A percentile compares a stretch with the other conserved stretches of the same genome.
Evolutionary conservation across 1,140 invertebrate genomes (phyloP).

Genomic region (Cydia amplana): DNA sequence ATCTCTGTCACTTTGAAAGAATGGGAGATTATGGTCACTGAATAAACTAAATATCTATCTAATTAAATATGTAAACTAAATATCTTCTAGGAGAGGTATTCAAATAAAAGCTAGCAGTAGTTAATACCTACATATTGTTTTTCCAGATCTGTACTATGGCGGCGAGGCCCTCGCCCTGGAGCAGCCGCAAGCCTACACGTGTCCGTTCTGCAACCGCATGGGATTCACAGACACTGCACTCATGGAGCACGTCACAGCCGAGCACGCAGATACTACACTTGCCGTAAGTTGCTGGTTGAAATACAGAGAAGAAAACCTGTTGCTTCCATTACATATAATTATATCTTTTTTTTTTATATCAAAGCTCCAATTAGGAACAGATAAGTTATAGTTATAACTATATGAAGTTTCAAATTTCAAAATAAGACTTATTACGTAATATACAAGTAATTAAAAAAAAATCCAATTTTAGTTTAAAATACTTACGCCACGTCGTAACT

Average conservation of each 20-base stretch:
- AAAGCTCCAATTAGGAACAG: too few relatives aligned
- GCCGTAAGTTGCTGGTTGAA: slow-evolving; percentile 82
- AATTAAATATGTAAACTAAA: too few relatives aligned
- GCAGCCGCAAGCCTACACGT: slow-evolving; percentile 96
- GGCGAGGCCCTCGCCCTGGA: slow-evolving; percentile 94
- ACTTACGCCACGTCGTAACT: too few relatives aligned
- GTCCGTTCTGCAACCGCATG: slow-evolving; percentile 97
- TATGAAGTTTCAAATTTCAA: too few relatives aligned
- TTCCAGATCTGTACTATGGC: slow-evolving; percentile 95
- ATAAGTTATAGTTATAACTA: too few relatives aligned
- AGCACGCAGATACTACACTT: slow-evolving; percentile 91
- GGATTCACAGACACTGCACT: slow-evolving; percentile 95
- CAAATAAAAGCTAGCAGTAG: not conserved
- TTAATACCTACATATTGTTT: slow-evolving; percentile 15
- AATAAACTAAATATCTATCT: too few relatives aligned
- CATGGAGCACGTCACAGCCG: slow-evolving; percentile 94
- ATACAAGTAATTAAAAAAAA: too few relatives aligned
- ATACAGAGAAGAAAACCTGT: not conserved
- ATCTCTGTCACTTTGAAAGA: too few relatives aligned
- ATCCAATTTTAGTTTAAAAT: too few relatives aligned
- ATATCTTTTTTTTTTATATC: too few relatives aligned
- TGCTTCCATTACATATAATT: not conserved
- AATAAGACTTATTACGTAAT: too few relatives aligned
- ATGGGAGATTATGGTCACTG: too few relatives aligned
- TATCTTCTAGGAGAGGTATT: not conserved